Evolutionary conservation across 2,797 vertebrate species (phyloP).

Genomic region (Cetoscarus ocellatus): DNA sequence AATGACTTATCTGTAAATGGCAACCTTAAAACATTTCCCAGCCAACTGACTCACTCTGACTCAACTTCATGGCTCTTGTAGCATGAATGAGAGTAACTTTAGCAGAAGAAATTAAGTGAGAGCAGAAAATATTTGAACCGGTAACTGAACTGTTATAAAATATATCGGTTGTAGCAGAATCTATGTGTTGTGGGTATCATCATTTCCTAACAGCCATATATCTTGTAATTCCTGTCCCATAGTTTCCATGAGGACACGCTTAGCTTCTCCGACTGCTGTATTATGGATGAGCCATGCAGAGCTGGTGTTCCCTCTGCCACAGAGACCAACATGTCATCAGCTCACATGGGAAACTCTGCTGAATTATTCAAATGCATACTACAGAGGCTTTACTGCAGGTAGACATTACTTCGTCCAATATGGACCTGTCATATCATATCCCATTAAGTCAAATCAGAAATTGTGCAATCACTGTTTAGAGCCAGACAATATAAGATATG

Average conservation of each 20-base stretch:
- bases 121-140: too few species aligned
- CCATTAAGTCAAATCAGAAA: not conserved
- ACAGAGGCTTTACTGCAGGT: slow-evolving; percentile 4
- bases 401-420: not conserved
- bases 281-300: slow-evolving; percentile 49
- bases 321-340: slow-evolving; percentile 30
- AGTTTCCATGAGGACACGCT: slow-evolving; percentile 14
- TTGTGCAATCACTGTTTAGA: not conserved
- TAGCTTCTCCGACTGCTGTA: slow-evolving; percentile 28
- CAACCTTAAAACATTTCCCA: too few species aligned
- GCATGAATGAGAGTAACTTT: too few species aligned
- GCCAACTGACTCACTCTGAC: too few species aligned
- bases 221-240: not conserved
- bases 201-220: too few species aligned
- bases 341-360: slow-evolving; percentile 33
- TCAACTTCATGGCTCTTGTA: too few species aligned
- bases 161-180: too few species aligned
- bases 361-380: slow-evolving; percentile 58
- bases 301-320: slow-evolving; percentile 17
- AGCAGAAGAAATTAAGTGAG: too few species aligned
- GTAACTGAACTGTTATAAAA: too few species aligned
- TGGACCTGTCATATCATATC: not conserved
- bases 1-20: too few species aligned
- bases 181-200: too few species aligned
- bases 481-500: too few species aligned